These are phyloP conservation scores for Agrochola macilenta DNA, from an alignment of 2,888 invertebrate genomes.

Conservation along the genomic window DNA sequence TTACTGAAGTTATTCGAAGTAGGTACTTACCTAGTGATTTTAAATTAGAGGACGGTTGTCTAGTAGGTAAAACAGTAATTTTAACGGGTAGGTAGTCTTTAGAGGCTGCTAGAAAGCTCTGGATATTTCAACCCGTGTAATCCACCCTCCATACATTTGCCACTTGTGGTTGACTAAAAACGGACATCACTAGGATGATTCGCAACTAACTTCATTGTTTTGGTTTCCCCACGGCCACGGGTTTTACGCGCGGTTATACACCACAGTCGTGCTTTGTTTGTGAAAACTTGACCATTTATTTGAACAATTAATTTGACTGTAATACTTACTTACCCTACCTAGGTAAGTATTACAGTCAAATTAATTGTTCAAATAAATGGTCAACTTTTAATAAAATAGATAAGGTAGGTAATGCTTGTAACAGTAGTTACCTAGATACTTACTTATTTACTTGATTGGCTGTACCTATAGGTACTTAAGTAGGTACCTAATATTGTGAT, in stretches of 20 bases:
- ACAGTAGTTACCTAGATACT: not conserved
- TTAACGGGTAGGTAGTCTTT: not conserved
- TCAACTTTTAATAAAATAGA: not conserved
- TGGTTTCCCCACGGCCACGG: not conserved
- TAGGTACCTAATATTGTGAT: conserved; percentile 2
- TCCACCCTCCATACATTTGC: not conserved
- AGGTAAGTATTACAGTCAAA: no score
- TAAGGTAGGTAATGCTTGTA: not conserved
- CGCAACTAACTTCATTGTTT: not conserved
- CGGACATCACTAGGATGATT: not conserved
- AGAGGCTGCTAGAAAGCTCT: not conserved
- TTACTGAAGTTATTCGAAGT: not conserved
- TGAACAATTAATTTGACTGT: not conserved
- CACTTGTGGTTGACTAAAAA: not conserved
- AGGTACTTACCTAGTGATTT: not conserved
- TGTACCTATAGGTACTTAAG: not conserved
- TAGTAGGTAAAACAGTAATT: not conserved
- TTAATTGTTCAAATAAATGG: no score
- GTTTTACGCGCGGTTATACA: not conserved
- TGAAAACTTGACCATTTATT: conserved; percentile 1
- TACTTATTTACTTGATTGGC: not conserved
- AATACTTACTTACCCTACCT: no score
- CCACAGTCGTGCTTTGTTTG: not conserved
- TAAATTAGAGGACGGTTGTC: not conserved
- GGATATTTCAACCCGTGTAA: not conserved